Evolutionary conservation across 2,888 invertebrate species (phyloP).

Genomic region (Latheticus oryzae): DNA sequence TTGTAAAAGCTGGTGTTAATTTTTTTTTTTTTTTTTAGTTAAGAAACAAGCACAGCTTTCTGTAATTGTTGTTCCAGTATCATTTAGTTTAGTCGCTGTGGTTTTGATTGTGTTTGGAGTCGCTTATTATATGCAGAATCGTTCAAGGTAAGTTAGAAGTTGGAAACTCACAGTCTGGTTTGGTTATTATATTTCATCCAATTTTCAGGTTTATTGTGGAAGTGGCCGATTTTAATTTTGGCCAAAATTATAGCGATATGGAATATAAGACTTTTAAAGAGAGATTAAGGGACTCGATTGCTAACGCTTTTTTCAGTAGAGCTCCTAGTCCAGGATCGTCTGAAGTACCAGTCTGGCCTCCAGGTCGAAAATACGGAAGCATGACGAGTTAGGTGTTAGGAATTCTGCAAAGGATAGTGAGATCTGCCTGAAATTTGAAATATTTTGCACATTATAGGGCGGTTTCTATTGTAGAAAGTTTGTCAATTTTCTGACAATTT

Average conservation of each 20-base stretch:
- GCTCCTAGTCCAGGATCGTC: conserved; percentile 57
- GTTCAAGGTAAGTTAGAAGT: conserved; percentile 67
- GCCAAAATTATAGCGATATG: conserved; percentile 80
- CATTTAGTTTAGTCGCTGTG: conserved; percentile 83
- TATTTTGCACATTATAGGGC: conserved; percentile 6
- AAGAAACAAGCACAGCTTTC: conserved; percentile 85
- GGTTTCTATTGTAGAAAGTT: conserved; percentile 10
- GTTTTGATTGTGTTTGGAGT: conserved; percentile 88
- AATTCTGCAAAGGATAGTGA: conserved; percentile 21
- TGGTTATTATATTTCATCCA: background rate
- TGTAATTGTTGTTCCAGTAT: conserved; percentile 88
- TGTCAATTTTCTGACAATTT: conserved; percentile 40
- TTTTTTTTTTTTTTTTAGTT: conserved; percentile 68
- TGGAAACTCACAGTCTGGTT: no score
- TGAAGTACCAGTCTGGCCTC: conserved; percentile 63
- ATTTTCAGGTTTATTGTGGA: conserved; percentile 78
- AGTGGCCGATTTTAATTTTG: conserved; percentile 93
- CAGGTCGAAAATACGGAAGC: conserved; percentile 69
- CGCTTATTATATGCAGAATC: conserved; percentile 86
- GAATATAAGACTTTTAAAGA: conserved; percentile 90
- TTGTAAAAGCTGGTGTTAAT: conserved; percentile 5
- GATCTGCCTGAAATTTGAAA: conserved; percentile 28
- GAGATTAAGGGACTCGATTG: conserved; percentile 82
- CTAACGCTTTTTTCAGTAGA: conserved; percentile 68
- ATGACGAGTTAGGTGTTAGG: conserved; percentile 62